Base-by-base conservation (phyloP, 2,888 invertebrate species). In the Diloba caeruleocephala region DNA sequence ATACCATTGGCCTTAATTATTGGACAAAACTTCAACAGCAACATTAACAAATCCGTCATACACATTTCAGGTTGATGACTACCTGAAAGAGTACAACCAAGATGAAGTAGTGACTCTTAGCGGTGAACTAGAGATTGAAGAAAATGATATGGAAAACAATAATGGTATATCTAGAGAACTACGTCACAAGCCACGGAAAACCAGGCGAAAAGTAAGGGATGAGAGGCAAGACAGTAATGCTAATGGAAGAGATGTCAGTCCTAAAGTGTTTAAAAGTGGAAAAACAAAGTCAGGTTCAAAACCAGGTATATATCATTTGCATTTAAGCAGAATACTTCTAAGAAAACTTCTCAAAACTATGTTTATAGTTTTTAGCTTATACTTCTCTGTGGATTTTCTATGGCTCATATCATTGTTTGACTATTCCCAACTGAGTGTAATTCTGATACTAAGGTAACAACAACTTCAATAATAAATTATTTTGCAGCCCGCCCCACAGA, bases 61-160 rank as follows among this genome's bases (percentile, higher is more conserved):
- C 1, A 6, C 2, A 21, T 82, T 70, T 0, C 70, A 91, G 92
- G 94, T 94, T 32, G 94, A 94, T 56, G 94, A 94, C 55, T 94
- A 94, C 42, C 76, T 94, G 21, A 93, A 92, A 76, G 93, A 94
- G 56, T 94, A 94, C 59, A 93, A 94, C 37, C 92, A 89, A 67
- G 93, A 93, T 62, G 93, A 94, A 78, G 90, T 90, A 3, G 89
- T 93, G 0, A 94, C 93, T 2, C 71, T 94, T 0, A 94, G 94
- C 21, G 94, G 94, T 3, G 94, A 94, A 38, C 60, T 94, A n/a
- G 94, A 94, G 57, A 93, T 94, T 33, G 94, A 94, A 55, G 82
- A 79, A 0, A 92, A 94, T 78, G 93, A 93, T 64, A 74, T 88
- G 26, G 92, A 92, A 33, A 93, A 93, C 58, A 93, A 93, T 57